These are phyloP conservation scores for Brenthis ino DNA, from an alignment of 2,888 invertebrate species.

Conservation along the genomic window DNA sequence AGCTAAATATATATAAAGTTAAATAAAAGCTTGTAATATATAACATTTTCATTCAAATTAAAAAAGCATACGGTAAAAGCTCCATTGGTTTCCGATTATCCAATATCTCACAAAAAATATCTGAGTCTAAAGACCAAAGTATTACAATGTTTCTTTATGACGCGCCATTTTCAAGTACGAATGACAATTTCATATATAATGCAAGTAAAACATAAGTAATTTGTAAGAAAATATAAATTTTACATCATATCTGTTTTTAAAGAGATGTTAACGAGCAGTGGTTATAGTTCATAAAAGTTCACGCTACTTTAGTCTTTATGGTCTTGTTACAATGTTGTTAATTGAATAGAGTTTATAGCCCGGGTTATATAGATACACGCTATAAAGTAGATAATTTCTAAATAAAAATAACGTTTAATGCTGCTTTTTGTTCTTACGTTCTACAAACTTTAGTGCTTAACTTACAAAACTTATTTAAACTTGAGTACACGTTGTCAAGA, in stretches of 20 bases:
- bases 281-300: constrained; percentile 29
- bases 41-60: no score
- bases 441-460: background rate
- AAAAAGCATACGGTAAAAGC: no score
- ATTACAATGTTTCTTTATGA: no score
- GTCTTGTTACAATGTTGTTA: constrained; percentile 30
- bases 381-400: constrained; percentile 18
- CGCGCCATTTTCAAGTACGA: background rate
- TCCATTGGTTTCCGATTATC: no score
- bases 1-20: no score
- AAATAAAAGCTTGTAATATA: no score
- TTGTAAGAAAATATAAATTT: constrained; percentile 8
- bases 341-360: constrained; percentile 32
- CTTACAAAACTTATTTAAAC: background rate
- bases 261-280: constrained; percentile 23
- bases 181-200: background rate
- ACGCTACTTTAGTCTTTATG: constrained; percentile 32
- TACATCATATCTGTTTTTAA: constrained; percentile 24
- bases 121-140: no score
- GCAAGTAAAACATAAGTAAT: background rate
- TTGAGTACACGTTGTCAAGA: no score
- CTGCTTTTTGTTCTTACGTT: background rate
- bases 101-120: no score
- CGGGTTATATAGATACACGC: constrained; percentile 11
- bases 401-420: constrained; percentile 13